phyloP scores from a whole-genome alignment of 2,888 invertebrate genomes.

The Thecophora atra region DNA sequence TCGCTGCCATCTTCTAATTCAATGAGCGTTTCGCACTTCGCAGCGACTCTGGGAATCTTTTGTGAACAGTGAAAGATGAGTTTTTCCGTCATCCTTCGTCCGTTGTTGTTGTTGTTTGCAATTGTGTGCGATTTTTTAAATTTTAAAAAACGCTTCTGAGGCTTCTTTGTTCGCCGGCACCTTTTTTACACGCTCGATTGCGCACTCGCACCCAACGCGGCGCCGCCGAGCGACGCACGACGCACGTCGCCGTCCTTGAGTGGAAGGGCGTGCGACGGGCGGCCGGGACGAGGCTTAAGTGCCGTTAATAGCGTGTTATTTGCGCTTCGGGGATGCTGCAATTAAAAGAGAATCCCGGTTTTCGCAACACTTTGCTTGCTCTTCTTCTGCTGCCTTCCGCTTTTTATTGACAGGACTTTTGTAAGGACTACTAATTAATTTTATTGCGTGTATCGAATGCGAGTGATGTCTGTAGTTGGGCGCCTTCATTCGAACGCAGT shows the following conservation, averaged over 20 bases:
- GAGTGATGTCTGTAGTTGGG: too few relatives aligned
- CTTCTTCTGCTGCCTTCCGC: background rate
- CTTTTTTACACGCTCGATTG: constrained; percentile 43
- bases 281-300: constrained; percentile 25
- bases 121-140: constrained; percentile 41
- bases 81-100: background rate
- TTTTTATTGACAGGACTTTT: background rate
- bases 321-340: constrained; percentile 5
- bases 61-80: background rate
- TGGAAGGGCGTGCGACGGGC: constrained; percentile 26
- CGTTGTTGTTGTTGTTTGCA: background rate
- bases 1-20: constrained; percentile 20
- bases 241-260: constrained; percentile 24
- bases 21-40: background rate
- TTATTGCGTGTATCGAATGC: constrained; percentile 46
- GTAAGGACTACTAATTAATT: constrained; percentile 43
- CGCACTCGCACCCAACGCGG: constrained; percentile 28
- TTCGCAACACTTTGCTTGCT: background rate
- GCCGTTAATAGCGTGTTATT: constrained; percentile 37
- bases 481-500: background rate
- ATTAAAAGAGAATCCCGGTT: constrained; percentile 6
- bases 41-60: background rate
- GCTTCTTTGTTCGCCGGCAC: constrained; percentile 12
- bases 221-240: background rate
- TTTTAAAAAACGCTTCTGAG: constrained; percentile 31